Evolutionary conservation across 1,140 invertebrate species (phyloP), one percentile per base, ranked within the genome.

Genomic region (Drosophila insularis): DNA sequence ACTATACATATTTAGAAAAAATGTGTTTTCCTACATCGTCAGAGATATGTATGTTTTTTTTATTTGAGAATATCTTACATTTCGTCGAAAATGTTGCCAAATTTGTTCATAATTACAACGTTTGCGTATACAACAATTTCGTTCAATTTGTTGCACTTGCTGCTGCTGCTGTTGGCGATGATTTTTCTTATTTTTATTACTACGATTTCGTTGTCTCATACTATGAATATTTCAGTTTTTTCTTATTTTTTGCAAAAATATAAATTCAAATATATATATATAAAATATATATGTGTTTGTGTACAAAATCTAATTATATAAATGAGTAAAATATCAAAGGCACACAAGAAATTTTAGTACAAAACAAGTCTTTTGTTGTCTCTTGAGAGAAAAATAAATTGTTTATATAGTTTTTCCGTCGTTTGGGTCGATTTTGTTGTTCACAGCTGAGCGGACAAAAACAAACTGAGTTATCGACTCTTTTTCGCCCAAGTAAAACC

Each of bases 81-180:
- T 80, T 54, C 82, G 79, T 23, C 68, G 77, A 69, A 87, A 87
- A 68, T 87, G 82, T 58, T 87, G 72, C 67, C 72, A 79, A 39
- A 87, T 82, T 76, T 77, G 68, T 58, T 87, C 82, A 87, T 87
- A 87, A 56, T 81, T 87, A 50, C 75, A 87, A 62, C 76, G 76
- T 71, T 79, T 86, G 31, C 63, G 65, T 32, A 80, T 58, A 63
- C 84, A 87, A 82, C 82, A 82, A 67, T 87, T 79, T 39, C 55
- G 63, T 61, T 77, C 64, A 61, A 63, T 66, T 68, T 68, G 39
- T 27, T 75, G 63, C 55, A 50, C 2, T 50, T 78, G 79, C 46
- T 75, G 68, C 50, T 74, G 79, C 46, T 75, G 68, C 50, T 73
- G 60, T 54, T 64, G 71, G 37, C 79, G 71, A 63, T 75, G 82